Evolutionary conservation across 2,888 invertebrate genomes (phyloP), one percentile per base, ranked within the genome.

Genomic region (Agriopis aurantiaria): DNA sequence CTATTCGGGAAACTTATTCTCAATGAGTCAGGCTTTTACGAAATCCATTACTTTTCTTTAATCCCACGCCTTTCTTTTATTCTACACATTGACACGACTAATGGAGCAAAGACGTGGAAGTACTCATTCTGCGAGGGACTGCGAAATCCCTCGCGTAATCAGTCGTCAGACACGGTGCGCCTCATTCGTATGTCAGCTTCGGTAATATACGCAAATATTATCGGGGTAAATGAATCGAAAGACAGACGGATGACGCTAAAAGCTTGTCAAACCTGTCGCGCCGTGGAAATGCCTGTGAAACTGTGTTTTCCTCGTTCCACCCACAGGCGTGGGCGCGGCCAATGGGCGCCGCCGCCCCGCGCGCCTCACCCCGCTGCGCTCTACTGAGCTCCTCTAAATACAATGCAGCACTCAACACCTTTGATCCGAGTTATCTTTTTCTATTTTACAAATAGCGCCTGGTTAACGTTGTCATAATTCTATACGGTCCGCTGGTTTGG

Each of bases 191-290:
- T 84, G 81, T 81, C 82, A 82, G 82, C 79, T 45, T 12, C 68
- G 67, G 67, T 60, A 60, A 77, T 79, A 79, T 78, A 79, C 77
- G 78, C 72, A 81, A 81, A 79, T 81, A 80, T 79, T 80, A 79
- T 77, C 80, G 79, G 75, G 80, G 81, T 86, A 87, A 77, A 89
- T 88, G 82, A 88, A 80, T 77, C 82, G 81, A 82, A 82, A 87
- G 90, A 91, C 89, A 89, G 83, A 81, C 76, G 85, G 82, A 85
- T 88, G 89, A 89, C 86, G 90, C 86, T 93, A 92, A 93, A 93
- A 93, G 93, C 91, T 92, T 93, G 92, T 89, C 85, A 85, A 86
- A 89, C 84, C 85, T 83, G 82, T 81, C 86, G 81, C 76, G 82
- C 76, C 78, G 77, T 74, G 88, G 88, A 90, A 92, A 92, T 87